These are phyloP conservation scores for Drosophila kanekoi DNA, from an alignment of 2,888 invertebrate species.

Conservation along the genomic window DNA sequence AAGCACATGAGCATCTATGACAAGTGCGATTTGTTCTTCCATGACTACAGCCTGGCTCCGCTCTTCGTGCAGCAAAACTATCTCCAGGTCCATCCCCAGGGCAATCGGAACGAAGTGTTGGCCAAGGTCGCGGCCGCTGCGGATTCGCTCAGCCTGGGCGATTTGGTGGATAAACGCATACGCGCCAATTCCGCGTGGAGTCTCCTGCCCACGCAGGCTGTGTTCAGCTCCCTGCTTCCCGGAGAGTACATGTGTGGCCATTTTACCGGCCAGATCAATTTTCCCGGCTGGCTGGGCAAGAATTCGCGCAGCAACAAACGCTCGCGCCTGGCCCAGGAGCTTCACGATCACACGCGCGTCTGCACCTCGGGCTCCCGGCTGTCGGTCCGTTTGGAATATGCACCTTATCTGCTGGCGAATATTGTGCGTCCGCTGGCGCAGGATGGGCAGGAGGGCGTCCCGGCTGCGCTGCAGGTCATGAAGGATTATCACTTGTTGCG, in stretches of 20 bases:
- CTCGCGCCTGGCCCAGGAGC: constrained; percentile 92
- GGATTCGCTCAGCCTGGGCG: constrained; percentile 94
- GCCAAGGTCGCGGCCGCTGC: constrained; percentile 92
- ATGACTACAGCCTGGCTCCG: constrained; percentile 98
- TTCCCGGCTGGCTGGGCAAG: constrained; percentile 98
- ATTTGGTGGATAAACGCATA: constrained; percentile 93
- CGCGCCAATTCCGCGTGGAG: constrained; percentile 93
- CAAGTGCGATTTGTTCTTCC: constrained; percentile 96
- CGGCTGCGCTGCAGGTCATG: constrained; percentile 90
- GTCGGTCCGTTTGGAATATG: constrained; percentile 95
- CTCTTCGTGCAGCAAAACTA: constrained; percentile 99
- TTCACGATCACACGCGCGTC: constrained; percentile 93
- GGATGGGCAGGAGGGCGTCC: constrained; percentile 90
- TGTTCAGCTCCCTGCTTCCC: constrained; percentile 96
- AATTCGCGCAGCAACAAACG: constrained; percentile 94
- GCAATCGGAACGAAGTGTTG: constrained; percentile 87
- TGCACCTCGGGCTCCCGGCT: constrained; percentile 93
- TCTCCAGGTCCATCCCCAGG: constrained; percentile 91
- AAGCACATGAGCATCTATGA: constrained; percentile 92
- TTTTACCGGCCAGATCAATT: constrained; percentile 92
- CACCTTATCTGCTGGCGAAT: constrained; percentile 90
- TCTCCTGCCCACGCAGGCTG: constrained; percentile 93
- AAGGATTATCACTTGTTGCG: constrained; percentile 93
- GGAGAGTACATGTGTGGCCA: constrained; percentile 94
- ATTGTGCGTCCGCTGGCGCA: constrained; percentile 91